Evolutionary conservation across 2,797 vertebrate species (phyloP), one percentile per base, ranked within the genome.

Genomic region (Passerculus sandwichensis): DNA sequence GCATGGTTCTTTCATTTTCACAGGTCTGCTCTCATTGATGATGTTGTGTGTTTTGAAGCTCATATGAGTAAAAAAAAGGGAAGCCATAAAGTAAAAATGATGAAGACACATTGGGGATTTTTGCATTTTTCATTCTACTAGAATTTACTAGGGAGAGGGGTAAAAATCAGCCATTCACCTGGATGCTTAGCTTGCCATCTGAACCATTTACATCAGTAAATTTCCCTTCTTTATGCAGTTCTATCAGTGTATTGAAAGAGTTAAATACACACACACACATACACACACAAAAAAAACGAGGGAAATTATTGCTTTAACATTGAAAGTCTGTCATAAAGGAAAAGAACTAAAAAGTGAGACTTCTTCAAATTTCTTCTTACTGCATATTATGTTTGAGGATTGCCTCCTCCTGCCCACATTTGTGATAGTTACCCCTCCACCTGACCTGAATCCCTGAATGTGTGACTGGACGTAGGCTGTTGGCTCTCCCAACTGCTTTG

Each of bases 221-320:
- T 83, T 91, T 69, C 8, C 15, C 62, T 85, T 85, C 20, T 54
- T 16, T 4, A 27, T 75, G 22, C 15, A 72, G 15, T 51, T 81
- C 56, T 73, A 7, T 67, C 29, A 47, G 23, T 13, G 34, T 47
- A 76, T 11, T 50, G 20, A 45, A 81, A 73, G 42, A 75, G 3
- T 53, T 79, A 76, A 79, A 74, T 13, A 83, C 5, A 45, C n/a
- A 34, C n/a, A 38, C 11, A n/a, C 9, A 22, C 32, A 34, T 23
- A 16, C n/a, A 61, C 6, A 45, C 5, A 34, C 17, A 7, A 9
- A 20, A 5, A 1, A 4, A 11, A 2, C 4, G 7, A 14, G 9
- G 15, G 4, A 5, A 69, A 56, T n/a, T 51, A 44, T 26, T 93
- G 22, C 12, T 59, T n/a, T 47, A 56, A 42, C 15, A 42, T 0